These are phyloP conservation scores for Sebastes diploproa DNA, from an alignment of 2,797 vertebrate species.

Conservation along the genomic window DNA sequence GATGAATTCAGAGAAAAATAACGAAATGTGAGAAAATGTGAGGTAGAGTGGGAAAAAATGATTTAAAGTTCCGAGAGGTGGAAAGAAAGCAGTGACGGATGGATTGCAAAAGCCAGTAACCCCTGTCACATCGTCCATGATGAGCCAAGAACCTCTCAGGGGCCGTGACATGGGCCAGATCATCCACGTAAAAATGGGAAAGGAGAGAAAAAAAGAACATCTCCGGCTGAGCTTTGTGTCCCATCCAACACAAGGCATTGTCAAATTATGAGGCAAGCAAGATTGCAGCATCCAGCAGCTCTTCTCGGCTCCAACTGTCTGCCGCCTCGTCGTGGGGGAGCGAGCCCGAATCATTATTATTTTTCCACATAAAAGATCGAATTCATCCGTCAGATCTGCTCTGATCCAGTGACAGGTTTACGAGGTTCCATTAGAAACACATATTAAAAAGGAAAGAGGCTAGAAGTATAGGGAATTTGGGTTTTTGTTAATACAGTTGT, in stretches of 20 bases:
- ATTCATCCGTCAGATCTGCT: conserved; percentile 15
- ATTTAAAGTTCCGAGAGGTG: conserved; percentile 19
- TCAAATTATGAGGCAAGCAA: conserved; percentile 38
- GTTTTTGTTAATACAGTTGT: background rate
- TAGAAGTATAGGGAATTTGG: background rate
- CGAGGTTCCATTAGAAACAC: background rate
- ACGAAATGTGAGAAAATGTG: background rate
- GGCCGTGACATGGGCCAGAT: conserved; percentile 20
- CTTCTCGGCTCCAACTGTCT: conserved; percentile 43
- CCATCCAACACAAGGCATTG: conserved; percentile 29
- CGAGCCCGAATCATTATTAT: background rate
- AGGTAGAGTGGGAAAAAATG: background rate
- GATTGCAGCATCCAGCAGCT: conserved; percentile 45
- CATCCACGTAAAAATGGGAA: background rate
- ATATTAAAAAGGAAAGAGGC: background rate
- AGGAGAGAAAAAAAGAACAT: conserved; percentile 9
- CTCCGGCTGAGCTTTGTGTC: conserved; percentile 18
- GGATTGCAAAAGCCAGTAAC: conserved; percentile 18
- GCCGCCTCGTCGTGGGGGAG: conserved; percentile 34
- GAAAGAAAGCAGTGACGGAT: conserved; percentile 35
- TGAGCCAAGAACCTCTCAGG: conserved; percentile 39
- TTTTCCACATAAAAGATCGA: conserved; percentile 35
- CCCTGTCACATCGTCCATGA: background rate
- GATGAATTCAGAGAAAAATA: background rate
- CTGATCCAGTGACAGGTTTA: conserved; percentile 15